Percentiles rank a stretch among this genome's conserved stretches.
phyloP scores from a whole-genome alignment of 2,113 vertebrate genomes.

The Actenoides hombroni region DNA sequence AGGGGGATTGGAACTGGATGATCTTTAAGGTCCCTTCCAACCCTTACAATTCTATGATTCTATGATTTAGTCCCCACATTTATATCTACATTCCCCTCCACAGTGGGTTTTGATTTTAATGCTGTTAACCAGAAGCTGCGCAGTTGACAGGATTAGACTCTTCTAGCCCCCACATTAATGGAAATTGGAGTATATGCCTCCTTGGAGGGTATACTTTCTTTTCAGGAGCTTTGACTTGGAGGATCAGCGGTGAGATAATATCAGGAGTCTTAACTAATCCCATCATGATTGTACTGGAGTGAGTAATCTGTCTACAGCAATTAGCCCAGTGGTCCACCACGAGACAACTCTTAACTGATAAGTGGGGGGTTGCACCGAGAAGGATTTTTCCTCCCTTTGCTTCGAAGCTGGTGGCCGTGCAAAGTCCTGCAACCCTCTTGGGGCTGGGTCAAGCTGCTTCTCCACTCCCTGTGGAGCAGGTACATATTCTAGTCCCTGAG shows the following conservation, averaged over 20 bases:
- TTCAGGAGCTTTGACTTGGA: background rate
- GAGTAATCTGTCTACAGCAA: background rate
- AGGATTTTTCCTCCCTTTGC: background rate
- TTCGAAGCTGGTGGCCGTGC: background rate
- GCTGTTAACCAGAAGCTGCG: conserved; percentile 7
- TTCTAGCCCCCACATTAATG: background rate
- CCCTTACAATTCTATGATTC: too few species aligned
- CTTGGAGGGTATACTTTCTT: conserved; percentile 12
- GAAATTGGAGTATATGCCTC: background rate
- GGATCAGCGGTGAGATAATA: background rate
- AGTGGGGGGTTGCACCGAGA: background rate
- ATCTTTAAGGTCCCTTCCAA: too few species aligned
- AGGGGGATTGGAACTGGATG: too few species aligned
- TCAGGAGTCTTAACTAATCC: conserved; percentile 2
- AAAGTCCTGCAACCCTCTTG: background rate
- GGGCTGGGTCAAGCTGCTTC: background rate
- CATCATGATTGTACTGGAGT: background rate
- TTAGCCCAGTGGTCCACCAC: background rate
- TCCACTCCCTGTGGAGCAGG: background rate
- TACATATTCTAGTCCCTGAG: background rate
- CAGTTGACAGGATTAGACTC: background rate
- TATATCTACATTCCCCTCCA: background rate
- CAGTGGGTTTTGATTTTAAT: background rate
- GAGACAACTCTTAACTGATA: background rate
- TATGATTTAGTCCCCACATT: background rate